A percentile compares a stretch with the other conserved stretches of the same genome.
These are phyloP conservation scores for Mormoops blainvillei DNA, from an alignment of 2,113 vertebrate species.

Conservation along the genomic window DNA sequence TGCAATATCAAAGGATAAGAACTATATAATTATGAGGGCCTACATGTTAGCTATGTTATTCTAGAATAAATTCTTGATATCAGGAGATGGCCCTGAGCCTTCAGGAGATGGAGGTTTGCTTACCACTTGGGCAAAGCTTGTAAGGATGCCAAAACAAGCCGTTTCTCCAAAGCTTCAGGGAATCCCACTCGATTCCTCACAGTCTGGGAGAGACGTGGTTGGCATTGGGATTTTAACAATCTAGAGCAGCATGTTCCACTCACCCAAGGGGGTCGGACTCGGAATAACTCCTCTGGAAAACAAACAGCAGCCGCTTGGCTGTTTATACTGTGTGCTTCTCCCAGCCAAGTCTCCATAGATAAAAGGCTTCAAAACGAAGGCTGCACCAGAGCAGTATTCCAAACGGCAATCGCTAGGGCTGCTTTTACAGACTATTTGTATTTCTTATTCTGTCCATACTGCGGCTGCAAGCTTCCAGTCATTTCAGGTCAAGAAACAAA, in stretches of 20 bases:
- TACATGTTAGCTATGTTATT: not conserved
- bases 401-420: not conserved
- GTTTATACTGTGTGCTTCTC: not conserved
- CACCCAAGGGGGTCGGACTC: conserved; percentile 80
- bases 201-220: not conserved
- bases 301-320: not conserved
- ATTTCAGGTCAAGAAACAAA: conserved; percentile 8
- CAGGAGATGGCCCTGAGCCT: not conserved
- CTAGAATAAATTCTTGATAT: not conserved
- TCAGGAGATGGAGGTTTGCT: not conserved
- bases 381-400: not conserved
- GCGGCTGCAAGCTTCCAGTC: not conserved
- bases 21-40: not conserved
- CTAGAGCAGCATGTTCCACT: conserved; percentile 63
- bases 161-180: conserved; percentile 56
- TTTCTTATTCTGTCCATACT: not conserved
- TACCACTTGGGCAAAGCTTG: conserved; percentile 70
- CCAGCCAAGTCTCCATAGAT: not conserved
- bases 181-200: not conserved
- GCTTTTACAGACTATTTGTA: not conserved
- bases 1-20: not conserved
- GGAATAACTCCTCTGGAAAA: conserved; percentile 78
- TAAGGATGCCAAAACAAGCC: conserved; percentile 23
- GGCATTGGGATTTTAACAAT: conserved; percentile 2
- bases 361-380: conserved; percentile 13